Base-by-base conservation (phyloP, 2,113 vertebrate species). In the Myotis davidii region DNA sequence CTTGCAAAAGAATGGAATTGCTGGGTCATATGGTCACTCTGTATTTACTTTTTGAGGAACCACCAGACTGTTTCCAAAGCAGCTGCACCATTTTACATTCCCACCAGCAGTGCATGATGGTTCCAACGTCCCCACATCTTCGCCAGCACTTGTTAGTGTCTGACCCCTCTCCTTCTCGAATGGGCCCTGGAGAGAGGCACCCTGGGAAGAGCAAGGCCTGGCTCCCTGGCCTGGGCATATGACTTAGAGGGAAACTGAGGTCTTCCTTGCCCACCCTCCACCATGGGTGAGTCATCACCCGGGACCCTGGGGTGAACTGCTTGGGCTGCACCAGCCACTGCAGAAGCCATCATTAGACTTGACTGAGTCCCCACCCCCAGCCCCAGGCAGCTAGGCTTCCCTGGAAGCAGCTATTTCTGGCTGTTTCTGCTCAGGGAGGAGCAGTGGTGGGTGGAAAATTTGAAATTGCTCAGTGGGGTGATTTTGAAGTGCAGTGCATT, bases 341-440 rank as follows among this genome's bases (percentile, higher is more conserved):
- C 83, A 34, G 89, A 96, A 90, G 56, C 67, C 42, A 48, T 81
- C 73, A 3, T 64, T 77, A 48, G 23, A 65, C 61, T 92, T 83
- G 88, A 85, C 34, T 69, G 73, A 59, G 91, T 73, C 77, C 91
- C 88, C 72, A 27, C 79, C 72, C 88, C 32, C 64, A 48, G 73
- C 82, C 77, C 45, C 56, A 45, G 61, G 85, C 12, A 0, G 42
- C 88, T 25, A 20, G 88, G 82, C 92, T 92, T 77, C 92, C 82
- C 48, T 94, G 50, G 84, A 74, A 96, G 92, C 85, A 92, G 86
- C 94, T 97, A 96, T 97, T 97, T 97, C 90, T 95, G 94, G 95
- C 92, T 56, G 6, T 90, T 97, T 93, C 88, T 96, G 77, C 64
- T 84, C 23, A 39, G 78, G 94, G 94, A 94, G 32, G 85, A 97